These are phyloP conservation scores for Brachionichthys hirsutus DNA, from an alignment of 2,113 vertebrate species.

Conservation along the genomic window DNA sequence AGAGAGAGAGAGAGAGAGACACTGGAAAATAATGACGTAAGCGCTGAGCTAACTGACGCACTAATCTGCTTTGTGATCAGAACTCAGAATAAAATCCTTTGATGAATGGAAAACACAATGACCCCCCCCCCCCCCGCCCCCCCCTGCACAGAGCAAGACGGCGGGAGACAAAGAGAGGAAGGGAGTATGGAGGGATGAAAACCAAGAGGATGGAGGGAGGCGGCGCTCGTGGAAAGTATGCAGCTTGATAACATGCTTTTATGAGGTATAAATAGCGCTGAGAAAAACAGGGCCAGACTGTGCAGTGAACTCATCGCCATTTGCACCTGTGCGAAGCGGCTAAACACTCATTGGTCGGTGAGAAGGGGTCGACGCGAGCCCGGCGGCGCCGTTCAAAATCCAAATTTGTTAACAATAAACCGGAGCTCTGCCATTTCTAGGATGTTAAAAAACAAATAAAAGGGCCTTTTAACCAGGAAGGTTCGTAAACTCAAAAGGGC, in stretches of 20 bases:
- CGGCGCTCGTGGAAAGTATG: constrained; percentile 60
- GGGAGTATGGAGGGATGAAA: not conserved
- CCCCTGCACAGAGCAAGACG: not conserved
- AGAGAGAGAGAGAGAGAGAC: constrained; percentile 11
- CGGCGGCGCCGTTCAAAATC: too few relatives aligned
- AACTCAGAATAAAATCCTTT: constrained; percentile 7
- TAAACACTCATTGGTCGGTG: not conserved
- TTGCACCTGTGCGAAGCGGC: not conserved
- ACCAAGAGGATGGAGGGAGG: constrained; percentile 11
- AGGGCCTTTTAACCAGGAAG: too few relatives aligned
- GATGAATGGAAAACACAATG: constrained; percentile 36
- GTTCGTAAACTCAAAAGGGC: too few relatives aligned
- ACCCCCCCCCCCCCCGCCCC: constrained; percentile 4
- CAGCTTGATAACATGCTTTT: constrained; percentile 59
- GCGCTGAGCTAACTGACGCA: constrained; percentile 23
- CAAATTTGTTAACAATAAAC: too few relatives aligned
- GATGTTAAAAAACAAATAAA: too few relatives aligned
- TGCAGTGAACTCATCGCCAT: not conserved
- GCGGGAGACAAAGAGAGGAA: constrained; percentile 9
- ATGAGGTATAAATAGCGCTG: constrained; percentile 61
- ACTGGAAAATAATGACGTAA: constrained; percentile 81
- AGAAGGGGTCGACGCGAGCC: not conserved
- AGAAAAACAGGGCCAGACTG: not conserved
- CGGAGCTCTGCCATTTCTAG: too few relatives aligned
- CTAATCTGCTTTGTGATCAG: constrained; percentile 22